A percentile compares a stretch with the other conserved stretches of the same genome.
Conservation (phyloP, 2,113 vertebrate species). For the Misgurnus mizolepis region DNA sequence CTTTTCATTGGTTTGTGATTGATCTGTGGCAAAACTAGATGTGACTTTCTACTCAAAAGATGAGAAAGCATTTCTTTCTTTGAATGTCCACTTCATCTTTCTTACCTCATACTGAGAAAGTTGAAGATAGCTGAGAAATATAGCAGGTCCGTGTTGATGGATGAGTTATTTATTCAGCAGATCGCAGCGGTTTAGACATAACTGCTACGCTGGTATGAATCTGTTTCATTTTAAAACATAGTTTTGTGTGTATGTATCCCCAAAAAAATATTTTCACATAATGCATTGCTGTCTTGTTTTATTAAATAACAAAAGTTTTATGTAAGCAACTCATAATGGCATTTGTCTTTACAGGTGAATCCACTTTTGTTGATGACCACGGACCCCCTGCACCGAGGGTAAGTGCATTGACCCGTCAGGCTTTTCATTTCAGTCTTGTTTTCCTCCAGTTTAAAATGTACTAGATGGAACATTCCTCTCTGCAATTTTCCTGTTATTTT, state of each 20-base stretch:
- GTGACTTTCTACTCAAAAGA: not conserved
- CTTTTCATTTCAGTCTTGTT: not conserved
- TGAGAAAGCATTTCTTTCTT: not conserved
- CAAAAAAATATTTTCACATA: not conserved
- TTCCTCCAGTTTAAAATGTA: not conserved
- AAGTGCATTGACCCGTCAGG: constrained; percentile 56
- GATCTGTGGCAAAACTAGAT: not conserved
- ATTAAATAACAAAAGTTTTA: not conserved
- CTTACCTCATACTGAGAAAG: constrained; percentile 15
- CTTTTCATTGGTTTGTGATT: not conserved
- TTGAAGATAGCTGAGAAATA: constrained; percentile 53
- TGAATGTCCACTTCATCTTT: not conserved
- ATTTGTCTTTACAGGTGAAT: constrained; percentile 81
- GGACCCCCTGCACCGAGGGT: constrained; percentile 86
- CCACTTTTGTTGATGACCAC: constrained; percentile 93
- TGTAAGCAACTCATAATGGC: not conserved
- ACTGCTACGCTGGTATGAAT: not conserved
- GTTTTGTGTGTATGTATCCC: not conserved
- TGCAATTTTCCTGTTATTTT: constrained; percentile 14
- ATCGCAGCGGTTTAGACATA: no score
- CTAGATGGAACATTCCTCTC: not conserved
- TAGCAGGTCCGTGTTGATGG: constrained; percentile 39
- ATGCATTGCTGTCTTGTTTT: constrained; percentile 1
- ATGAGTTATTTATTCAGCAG: constrained; percentile 32
- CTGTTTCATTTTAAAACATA: not conserved